Evolutionary conservation across 1,140 invertebrate genomes (phyloP), one percentile per base, ranked within the genome.

Genomic region (Colletes gigas): DNA sequence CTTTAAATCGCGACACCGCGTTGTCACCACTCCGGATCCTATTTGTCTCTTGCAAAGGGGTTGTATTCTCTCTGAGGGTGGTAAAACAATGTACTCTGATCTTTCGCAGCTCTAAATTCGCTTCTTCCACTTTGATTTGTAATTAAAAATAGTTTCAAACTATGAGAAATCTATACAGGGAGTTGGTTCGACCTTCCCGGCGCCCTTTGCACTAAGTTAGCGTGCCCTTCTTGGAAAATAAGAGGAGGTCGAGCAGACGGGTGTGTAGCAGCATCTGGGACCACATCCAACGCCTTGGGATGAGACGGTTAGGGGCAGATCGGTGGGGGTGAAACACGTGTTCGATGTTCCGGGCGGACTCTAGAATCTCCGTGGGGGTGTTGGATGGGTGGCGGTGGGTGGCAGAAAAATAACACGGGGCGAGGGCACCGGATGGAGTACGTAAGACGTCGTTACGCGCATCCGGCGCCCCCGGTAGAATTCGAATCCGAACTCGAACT

Each of bases 391-490:
- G 70, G 60, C 50, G 81, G 30, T 80, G 88, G 90, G 88, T 89
- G 88, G 89, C 70, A 86, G 90, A 92, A 93, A 93, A 93, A 92
- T 92, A 93, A 92, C 78, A 80, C 63, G 76, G 81, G 82, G 84
- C 52, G 59, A 59, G 72, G 69, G 57, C 59, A 78, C 41, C 72
- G 80, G 89, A 92, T 90, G 90, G 89, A 92, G 91, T 92, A 92
- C 84, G 91, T 92, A 93, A 93, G 93, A 93, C 89, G 91, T 92
- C 93, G 92, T 93, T 93, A 90, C 69, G 88, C 76, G 83, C 93
- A 93, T 93, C 90, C 90, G 93, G 93, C 72, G 91, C 88, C 81
- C 81, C 68, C 85, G 68, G 75, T 78, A 66, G 76, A 85, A 84
- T 84, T 89, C 84, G 87, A 88, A 89, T 88, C 88, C 76, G 87